phyloP scores from a whole-genome alignment of 2,797 vertebrate species.

The Parauchenoglanis ngamensis region DNA sequence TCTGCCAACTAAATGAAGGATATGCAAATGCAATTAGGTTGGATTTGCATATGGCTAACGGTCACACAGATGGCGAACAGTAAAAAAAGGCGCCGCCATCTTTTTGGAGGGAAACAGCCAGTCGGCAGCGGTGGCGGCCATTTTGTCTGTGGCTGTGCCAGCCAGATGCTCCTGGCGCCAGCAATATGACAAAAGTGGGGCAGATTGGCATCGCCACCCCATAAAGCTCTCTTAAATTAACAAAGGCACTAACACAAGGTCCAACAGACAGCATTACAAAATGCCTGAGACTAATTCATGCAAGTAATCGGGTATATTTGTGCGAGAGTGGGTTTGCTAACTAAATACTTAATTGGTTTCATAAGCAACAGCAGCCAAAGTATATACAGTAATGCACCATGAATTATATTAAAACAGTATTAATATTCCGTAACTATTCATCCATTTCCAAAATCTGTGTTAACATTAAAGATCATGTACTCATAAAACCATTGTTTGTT shows the following conservation, averaged over 20 bases:
- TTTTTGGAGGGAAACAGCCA: constrained; percentile 72
- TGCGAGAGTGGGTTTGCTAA: not conserved
- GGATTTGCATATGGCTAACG: constrained; percentile 73
- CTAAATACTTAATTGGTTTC: not conserved
- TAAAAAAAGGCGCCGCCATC: constrained; percentile 65
- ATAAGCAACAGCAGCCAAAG: not conserved
- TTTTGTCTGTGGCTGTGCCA: constrained; percentile 79
- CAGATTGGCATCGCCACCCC: constrained; percentile 63
- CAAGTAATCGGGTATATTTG: not conserved
- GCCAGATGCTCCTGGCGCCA: constrained; percentile 65
- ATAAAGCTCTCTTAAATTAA: constrained; percentile 44
- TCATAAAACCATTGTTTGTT: not conserved
- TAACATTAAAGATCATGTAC: not conserved
- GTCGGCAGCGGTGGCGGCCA: constrained; percentile 63
- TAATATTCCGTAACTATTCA: not conserved
- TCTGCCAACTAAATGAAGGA: constrained; percentile 56
- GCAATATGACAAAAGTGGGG: constrained; percentile 52
- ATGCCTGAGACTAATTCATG: not conserved
- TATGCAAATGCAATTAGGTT: constrained; percentile 81
- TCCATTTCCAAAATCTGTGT: not conserved
- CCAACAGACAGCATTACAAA: not conserved
- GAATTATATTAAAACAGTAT: not conserved
- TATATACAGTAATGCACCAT: not conserved
- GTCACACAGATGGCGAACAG: constrained; percentile 74
- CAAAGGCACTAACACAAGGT: constrained; percentile 3